A percentile compares a stretch with the other conserved stretches of the same genome.
Evolutionary conservation across 2,888 invertebrate species (phyloP).

Genomic region (Apeira syringaria): DNA sequence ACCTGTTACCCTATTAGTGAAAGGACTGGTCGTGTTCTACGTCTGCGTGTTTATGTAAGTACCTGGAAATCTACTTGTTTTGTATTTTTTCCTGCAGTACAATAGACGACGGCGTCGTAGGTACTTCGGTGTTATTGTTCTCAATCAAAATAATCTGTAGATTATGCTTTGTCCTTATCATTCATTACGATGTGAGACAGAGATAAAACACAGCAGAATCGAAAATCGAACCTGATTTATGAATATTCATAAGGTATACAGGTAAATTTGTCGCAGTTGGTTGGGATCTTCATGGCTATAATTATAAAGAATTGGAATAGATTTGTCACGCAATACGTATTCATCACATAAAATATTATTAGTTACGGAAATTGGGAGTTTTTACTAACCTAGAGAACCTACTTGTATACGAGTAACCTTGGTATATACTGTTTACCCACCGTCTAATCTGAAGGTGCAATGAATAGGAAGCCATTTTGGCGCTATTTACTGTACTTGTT

Average conservation of each 20-base stretch:
- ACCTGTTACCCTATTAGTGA: conserved; percentile 39
- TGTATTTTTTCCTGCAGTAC: conserved; percentile 32
- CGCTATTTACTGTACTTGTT: too few species aligned
- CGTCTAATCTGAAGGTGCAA: neutral
- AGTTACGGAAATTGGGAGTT: too few species aligned
- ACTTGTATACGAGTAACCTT: too few species aligned
- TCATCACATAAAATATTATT: too few species aligned
- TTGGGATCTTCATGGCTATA: conserved; percentile 4
- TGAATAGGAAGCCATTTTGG: neutral
- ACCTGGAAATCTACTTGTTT: conserved; percentile 46
- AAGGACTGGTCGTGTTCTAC: conserved; percentile 40
- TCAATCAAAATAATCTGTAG: conserved; percentile 21
- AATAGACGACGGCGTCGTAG: conserved; percentile 15
- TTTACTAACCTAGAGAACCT: too few species aligned
- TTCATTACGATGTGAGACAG: conserved; percentile 10
- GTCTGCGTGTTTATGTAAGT: conserved; percentile 62
- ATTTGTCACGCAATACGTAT: conserved; percentile 9
- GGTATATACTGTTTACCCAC: neutral
- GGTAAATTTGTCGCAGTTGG: conserved; percentile 1
- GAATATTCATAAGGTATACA: conserved; percentile 13
- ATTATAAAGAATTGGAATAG: neutral
- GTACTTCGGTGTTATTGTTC: conserved; percentile 3
- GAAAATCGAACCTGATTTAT: neutral
- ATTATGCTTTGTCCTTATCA: conserved; percentile 33
- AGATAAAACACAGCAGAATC: conserved; percentile 8